phyloP scores from a whole-genome alignment of 1,140 invertebrate species.

The Gryon sp. region DNA sequence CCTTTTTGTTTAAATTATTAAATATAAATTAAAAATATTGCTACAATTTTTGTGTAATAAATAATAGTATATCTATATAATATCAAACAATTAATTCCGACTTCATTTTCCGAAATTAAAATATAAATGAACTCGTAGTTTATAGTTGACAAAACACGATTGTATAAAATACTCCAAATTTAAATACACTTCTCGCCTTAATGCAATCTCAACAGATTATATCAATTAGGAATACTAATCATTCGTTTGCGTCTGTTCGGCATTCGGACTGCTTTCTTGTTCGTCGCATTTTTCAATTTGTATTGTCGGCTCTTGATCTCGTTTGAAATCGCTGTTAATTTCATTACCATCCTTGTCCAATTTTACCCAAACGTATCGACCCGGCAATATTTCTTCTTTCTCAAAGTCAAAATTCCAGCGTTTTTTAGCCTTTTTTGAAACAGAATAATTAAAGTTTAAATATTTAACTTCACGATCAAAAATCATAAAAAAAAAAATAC shows the following conservation, averaged over 20 bases:
- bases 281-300: slow-evolving; percentile 36
- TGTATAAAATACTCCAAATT: slow-evolving; percentile 30
- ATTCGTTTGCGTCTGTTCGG: slow-evolving; percentile 26
- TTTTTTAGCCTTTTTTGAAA: slow-evolving; percentile 69
- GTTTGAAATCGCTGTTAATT: slow-evolving; percentile 13
- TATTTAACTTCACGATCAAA: neutral
- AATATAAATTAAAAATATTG: no score
- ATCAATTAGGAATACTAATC: slow-evolving; percentile 53
- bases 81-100: neutral
- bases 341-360: slow-evolving; percentile 65
- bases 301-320: slow-evolving; percentile 32
- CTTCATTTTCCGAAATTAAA: neutral
- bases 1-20: neutral
- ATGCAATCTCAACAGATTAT: slow-evolving; percentile 48
- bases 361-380: slow-evolving; percentile 70
- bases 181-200: slow-evolving; percentile 23
- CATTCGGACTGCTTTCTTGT: slow-evolving; percentile 7
- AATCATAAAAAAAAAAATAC: slow-evolving; percentile 5
- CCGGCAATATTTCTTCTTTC: slow-evolving; percentile 68
- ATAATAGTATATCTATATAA: no score
- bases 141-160: no score
- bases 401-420: slow-evolving; percentile 77
- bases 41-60: no score
- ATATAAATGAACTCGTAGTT: slow-evolving; percentile 21
- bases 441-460: slow-evolving; percentile 10